Evolutionary conservation across 2,113 vertebrate genomes (phyloP), one percentile per base, ranked within the genome.

Genomic region (Scytalopus superciliaris): DNA sequence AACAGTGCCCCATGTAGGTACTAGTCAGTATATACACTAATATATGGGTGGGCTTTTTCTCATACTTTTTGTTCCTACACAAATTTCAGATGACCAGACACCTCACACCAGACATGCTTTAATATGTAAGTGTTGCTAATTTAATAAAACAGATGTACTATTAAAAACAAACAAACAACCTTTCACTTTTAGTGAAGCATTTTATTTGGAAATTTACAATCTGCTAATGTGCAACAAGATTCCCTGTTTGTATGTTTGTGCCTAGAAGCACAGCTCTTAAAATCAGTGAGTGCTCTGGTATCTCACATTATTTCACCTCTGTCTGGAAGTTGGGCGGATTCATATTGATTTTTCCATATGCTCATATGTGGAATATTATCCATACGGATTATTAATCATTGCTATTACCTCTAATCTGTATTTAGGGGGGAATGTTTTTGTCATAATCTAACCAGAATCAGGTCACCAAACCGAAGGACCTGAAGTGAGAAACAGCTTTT

Each of bases 81-180:
- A 44, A 78, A 84, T 74, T 90, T 92, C 68, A 75, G 80, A 52
- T 95, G 92, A 94, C 79, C 88, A 77, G 93, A 87, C 90, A 87
- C 79, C 85, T 94, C 47, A 39, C 14, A 27, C 83, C 90, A 95
- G 90, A 64, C 75, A 15, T 74, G 7, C 89, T 90, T 92, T 93
- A 92, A 73, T 93, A 94, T 90, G 13, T 24, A 83, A 80, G 76
- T 87, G 88, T 90, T 90, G 64, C 60, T 75, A 40, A 88, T 95
- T 95, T 94, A 95, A 96, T 90, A 96, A 94, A 97, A 89, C 96
- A 96, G 93, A 95, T 90, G 92, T 56, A 82, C 92, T 74, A 66
- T 92, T 93, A 84, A 90, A 96, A 95, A 77, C 60, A 96, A 94
- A 50, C 67, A 90, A 95, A 33, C 47, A 94, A 78, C n/a, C 64